Evolutionary conservation across 1,140 invertebrate genomes (phyloP).

Genomic region (Acromyrmex echinatior): DNA sequence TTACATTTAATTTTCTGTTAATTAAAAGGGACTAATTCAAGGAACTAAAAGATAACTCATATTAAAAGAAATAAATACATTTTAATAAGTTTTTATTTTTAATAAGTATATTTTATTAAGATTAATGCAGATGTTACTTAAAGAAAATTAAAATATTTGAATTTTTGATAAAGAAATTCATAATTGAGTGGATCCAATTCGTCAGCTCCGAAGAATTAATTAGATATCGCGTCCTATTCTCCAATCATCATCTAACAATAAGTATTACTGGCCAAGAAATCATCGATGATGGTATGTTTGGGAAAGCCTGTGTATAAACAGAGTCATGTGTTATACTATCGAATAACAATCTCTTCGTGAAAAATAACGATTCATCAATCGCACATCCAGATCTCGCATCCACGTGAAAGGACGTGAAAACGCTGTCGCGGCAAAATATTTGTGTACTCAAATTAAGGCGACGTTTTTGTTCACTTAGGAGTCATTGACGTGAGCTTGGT

Average conservation of each 20-base stretch:
- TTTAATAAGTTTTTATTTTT: too few relatives aligned
- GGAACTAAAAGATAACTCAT: too few relatives aligned
- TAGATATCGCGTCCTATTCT: not conserved
- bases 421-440: constrained; percentile 50
- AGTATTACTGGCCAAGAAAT: not conserved
- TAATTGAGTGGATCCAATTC: too few relatives aligned
- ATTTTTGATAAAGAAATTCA: too few relatives aligned
- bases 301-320: not conserved
- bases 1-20: too few relatives aligned
- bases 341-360: not conserved
- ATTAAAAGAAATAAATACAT: too few relatives aligned
- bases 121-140: too few relatives aligned
- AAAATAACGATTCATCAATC: not conserved
- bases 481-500: constrained; percentile 23
- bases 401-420: constrained; percentile 1
- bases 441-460: constrained; percentile 52
- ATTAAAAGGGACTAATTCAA: too few relatives aligned
- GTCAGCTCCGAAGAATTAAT: too few relatives aligned
- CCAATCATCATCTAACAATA: not conserved
- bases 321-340: too few relatives aligned
- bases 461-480: constrained; percentile 46
- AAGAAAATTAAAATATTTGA: too few relatives aligned
- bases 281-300: not conserved
- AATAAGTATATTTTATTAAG: too few relatives aligned
- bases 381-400: not conserved